Evolutionary conservation across 2,888 invertebrate genomes (phyloP), one percentile per base, ranked within the genome.

Genomic region (Drosophila recens): DNA sequence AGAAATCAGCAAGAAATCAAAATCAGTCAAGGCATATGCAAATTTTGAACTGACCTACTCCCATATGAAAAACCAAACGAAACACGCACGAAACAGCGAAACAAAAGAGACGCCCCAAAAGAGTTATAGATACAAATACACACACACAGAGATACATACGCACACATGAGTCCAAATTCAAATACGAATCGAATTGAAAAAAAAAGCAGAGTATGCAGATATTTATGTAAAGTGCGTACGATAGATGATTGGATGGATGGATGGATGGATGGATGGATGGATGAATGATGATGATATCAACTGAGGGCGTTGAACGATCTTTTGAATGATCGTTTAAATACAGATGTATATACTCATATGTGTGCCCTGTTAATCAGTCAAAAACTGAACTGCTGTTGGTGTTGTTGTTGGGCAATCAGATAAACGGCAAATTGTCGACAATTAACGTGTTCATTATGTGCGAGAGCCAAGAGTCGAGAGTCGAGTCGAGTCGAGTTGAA

Each of bases 31-130:
- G 77, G 83, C 81, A 80, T 82, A 90, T 90, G 90, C 80, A 89
- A 91, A 90, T 90, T 90, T 91, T 82, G 88, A 91, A 87, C 87
- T 87, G 87, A 87, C 87, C 87, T 87, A 87, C 87, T 87, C 87
- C 87, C 87, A 87, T 87, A 89, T 86, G 80, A 88, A 83, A 83
- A 58, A 79, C 72, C 72, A 90, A 88, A 88, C 74, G 72, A 78
- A 74, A 64, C 59, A 74, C 65, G 54, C 76, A 75, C 68, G 48
- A 54, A 65, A 40, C 57, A 54, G 17, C 59, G 56, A 52, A 52
- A n/a, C 63, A 38, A 69, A 54, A 68, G 58, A 70, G 73, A 58
- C 69, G 67, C 66, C 56, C 56, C 64, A 54, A 65, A 67, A 66
- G 67, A 69, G 56, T 62, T 51, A 67, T 43, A 67, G 65, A 58